Evolutionary conservation across 2,888 invertebrate genomes (phyloP).

Genomic region (Trimorus sp.): DNA sequence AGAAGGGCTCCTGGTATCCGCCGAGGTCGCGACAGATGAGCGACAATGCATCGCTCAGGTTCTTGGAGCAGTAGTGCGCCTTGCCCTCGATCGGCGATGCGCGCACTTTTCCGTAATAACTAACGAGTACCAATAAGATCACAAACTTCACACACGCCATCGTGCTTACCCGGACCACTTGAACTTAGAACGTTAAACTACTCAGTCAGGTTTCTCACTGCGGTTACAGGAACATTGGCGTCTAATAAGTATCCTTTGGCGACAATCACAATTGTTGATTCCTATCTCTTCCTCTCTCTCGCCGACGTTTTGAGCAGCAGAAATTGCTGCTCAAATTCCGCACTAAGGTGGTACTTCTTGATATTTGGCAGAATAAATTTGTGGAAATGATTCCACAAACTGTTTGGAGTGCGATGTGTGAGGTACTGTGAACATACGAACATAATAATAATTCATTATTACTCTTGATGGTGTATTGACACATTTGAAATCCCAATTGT

Average conservation of each 20-base stretch:
- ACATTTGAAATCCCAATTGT: no score
- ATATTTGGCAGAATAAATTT: no score
- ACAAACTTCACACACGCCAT: slow-evolving; percentile 57
- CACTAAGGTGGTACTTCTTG: no score
- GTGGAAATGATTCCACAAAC: no score
- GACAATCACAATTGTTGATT: slow-evolving; percentile 17
- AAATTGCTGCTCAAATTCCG: no score
- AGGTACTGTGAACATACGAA: no score
- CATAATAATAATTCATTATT: no score
- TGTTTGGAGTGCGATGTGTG: no score
- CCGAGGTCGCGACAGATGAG: slow-evolving; percentile 76
- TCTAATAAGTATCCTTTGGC: slow-evolving; percentile 36
- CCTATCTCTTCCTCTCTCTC: neutral
- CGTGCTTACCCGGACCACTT: neutral
- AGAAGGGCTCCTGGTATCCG: slow-evolving; percentile 77
- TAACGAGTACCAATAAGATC: slow-evolving; percentile 47
- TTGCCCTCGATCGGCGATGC: slow-evolving; percentile 47
- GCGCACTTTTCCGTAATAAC: slow-evolving; percentile 22
- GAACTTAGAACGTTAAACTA: slow-evolving; percentile 30
- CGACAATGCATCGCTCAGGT: slow-evolving; percentile 76
- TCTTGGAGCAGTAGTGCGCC: slow-evolving; percentile 73
- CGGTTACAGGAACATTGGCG: slow-evolving; percentile 28
- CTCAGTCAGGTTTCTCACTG: slow-evolving; percentile 39
- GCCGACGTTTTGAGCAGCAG: no score
- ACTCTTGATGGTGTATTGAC: no score